Base-by-base conservation (phyloP, 2,113 vertebrate species). In the Ciconia boyciana region DNA sequence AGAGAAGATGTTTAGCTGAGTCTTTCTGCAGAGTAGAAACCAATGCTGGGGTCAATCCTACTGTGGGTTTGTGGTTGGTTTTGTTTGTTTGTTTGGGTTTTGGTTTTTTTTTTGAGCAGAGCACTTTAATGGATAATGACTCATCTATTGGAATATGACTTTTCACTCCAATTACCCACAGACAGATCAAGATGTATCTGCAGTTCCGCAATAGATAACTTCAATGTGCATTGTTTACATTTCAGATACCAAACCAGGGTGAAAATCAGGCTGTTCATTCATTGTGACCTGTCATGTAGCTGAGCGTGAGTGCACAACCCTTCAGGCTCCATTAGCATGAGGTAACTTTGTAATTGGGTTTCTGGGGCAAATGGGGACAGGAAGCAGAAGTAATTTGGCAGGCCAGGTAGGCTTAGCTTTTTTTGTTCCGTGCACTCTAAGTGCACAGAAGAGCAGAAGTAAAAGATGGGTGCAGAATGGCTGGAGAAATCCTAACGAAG, bases 281-380 rank as follows among this genome's bases (percentile, higher is more conserved):
- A 75, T 3, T 65, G 65, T 2, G 41, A 84, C 55, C 51, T 79
- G 48, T 78, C 55, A 20, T 68, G 89, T 36, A 64, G 79, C 87
- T 68, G 34, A 83, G 68, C 29, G 64, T 94, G 86, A 84, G 61
- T 60, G 34, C 22, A 4, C 18, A 51, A 75, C 69, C 80, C 83
- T 96, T 87, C 79, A 75, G 92, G 92, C 90, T 90, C 80, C 41
- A 62, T 95, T 92, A 92, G 77, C 65, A 61, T 87, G 83, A 89
- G 62, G 78, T 96, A 90, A 64, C 96, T 96, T 91, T 94, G 83
- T 95, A 93, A 91, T 89, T 96, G 77, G 65, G 92, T 94, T 96
- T 96, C 90, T 95, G 94, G 90, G 90, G 89, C 77, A 82, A 82
- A 76, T 3, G 16, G 83, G 89, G 83, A 92, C 79, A 95, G 95